Conservation (phyloP, 2,888 invertebrate species). For the Plagodis pulveraria region DNA sequence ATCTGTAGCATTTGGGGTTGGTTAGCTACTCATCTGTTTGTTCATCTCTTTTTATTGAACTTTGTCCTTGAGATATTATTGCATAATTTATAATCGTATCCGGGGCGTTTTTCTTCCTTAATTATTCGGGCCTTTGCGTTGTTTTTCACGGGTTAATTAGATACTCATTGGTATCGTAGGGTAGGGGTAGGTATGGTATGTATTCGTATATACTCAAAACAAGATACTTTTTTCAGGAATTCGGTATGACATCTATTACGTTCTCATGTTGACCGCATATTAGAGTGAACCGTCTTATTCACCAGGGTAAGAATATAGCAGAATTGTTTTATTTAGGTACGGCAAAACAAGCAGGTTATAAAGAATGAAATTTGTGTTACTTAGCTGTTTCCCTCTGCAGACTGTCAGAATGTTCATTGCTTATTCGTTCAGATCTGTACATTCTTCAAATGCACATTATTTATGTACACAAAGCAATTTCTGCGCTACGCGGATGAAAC, state of each 20-base stretch:
- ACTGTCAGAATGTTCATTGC: slow-evolving; percentile 17
- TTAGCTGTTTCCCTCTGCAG: slow-evolving; percentile 2
- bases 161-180: too few species aligned
- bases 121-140: too few species aligned
- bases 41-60: slow-evolving; percentile 1
- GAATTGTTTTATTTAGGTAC: too few species aligned
- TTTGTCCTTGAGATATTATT: slow-evolving; percentile 1
- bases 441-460: slow-evolving; percentile 32
- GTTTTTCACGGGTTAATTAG: not conserved
- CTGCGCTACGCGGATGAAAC: slow-evolving; percentile 41
- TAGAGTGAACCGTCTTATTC: too few species aligned
- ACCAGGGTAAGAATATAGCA: too few species aligned
- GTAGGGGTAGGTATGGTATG: too few species aligned
- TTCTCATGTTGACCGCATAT: too few species aligned
- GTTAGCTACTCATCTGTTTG: slow-evolving; percentile 7
- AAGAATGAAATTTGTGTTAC: slow-evolving; percentile 2
- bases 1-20: slow-evolving; percentile 11
- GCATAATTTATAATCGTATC: too few species aligned
- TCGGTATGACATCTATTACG: too few species aligned
- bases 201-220: too few species aligned
- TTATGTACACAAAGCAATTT: slow-evolving; percentile 38
- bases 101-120: too few species aligned
- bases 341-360: slow-evolving; percentile 3
- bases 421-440: slow-evolving; percentile 23
- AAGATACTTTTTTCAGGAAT: too few species aligned